A percentile compares a stretch with the other conserved stretches of the same genome.
Evolutionary conservation across 2,113 vertebrate genomes (phyloP).

Genomic region (Phodopus roborovskii): DNA sequence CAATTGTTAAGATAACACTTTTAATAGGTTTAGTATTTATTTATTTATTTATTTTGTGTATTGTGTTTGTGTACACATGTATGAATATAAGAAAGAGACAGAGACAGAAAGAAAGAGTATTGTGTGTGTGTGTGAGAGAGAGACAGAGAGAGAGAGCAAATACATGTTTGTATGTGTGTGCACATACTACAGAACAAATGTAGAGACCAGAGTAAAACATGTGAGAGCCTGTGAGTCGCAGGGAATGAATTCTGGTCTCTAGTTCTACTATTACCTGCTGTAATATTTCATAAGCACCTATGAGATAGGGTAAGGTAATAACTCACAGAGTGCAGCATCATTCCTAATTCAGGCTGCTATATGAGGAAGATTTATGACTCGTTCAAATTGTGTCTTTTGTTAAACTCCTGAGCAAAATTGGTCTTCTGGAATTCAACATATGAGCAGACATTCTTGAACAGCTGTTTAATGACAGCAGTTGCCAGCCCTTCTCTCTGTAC

Average conservation of each 20-base stretch:
- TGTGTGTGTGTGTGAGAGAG: neutral
- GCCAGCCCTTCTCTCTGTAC: neutral
- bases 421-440: neutral
- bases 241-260: neutral
- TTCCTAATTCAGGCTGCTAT: neutral
- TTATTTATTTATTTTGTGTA: neutral
- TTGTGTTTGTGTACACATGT: neutral
- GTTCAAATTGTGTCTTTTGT: neutral
- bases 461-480: neutral
- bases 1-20: neutral
- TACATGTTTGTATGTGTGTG: neutral
- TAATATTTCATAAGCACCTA: neutral
- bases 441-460: neutral
- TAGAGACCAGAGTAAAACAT: neutral
- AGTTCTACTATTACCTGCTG: too few relatives aligned
- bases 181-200: too few relatives aligned
- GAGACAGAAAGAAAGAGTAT: neutral
- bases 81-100: neutral
- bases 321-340: neutral
- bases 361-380: neutral
- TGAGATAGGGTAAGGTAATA: too few relatives aligned
- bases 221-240: too few relatives aligned
- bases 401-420: neutral
- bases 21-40: neutral
- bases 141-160: neutral